Conservation (phyloP, 2,797 vertebrate genomes). For the Pelobates cultripes region DNA sequence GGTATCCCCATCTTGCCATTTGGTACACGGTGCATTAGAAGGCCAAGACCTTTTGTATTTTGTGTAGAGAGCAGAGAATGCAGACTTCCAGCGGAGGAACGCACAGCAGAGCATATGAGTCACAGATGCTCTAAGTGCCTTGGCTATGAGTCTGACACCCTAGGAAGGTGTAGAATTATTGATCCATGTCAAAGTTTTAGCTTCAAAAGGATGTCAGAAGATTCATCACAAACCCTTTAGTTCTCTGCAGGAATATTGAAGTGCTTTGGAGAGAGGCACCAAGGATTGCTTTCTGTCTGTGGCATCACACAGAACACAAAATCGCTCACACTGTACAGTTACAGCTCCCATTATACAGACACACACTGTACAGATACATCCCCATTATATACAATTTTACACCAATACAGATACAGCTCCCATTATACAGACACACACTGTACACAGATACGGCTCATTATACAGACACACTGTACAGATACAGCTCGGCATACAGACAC, state of each 20-base stretch:
- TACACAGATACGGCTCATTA: too few species aligned
- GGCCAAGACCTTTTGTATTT: neutral
- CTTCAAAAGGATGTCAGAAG: slow-evolving; percentile 35
- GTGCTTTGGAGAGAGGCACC: neutral
- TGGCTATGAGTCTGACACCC: slow-evolving; percentile 11
- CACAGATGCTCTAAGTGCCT: slow-evolving; percentile 8
- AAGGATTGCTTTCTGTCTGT: too few species aligned
- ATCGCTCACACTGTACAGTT: too few species aligned
- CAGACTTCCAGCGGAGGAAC: neutral
- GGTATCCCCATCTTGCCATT: neutral
- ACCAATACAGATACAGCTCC: too few species aligned
- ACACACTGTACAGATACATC: too few species aligned
- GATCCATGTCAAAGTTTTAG: slow-evolving; percentile 23
- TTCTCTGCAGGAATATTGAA: slow-evolving; percentile 14
- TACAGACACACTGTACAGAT: too few species aligned
- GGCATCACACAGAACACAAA: too few species aligned
- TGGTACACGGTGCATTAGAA: neutral
- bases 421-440: too few species aligned
- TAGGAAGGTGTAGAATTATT: slow-evolving; percentile 21
- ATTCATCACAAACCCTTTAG: slow-evolving; percentile 14
- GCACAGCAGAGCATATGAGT: slow-evolving; percentile 18
- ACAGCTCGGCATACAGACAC: too few species aligned
- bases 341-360: too few species aligned
- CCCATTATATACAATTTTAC: too few species aligned
- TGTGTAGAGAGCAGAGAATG: neutral